Conservation (phyloP, 53 echinoderm and acorn worm genomes). For the Actinopyga echinites region DNA sequence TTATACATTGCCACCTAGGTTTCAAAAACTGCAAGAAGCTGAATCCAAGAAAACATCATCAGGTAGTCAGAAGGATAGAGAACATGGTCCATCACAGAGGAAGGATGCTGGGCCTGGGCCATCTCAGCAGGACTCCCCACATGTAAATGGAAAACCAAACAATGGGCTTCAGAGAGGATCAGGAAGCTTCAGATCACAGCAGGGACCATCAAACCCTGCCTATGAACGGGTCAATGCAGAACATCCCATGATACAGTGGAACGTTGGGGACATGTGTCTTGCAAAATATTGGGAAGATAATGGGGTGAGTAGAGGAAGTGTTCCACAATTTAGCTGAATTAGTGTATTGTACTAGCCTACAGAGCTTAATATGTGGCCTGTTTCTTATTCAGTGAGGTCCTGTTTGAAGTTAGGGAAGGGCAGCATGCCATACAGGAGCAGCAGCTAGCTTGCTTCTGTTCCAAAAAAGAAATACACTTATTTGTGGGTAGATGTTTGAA, state of each 20-base stretch:
- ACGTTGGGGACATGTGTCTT: constrained; percentile 80
- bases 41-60: background rate
- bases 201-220: background rate
- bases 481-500: too few species aligned
- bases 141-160: constrained; percentile 3
- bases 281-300: constrained; percentile 98
- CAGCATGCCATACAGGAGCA: too few species aligned
- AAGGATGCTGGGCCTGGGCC: background rate
- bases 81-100: background rate
- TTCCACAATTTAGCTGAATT: too few species aligned
- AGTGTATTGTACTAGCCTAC: too few species aligned
- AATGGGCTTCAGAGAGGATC: constrained; percentile 34
- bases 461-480: too few species aligned
- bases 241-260: constrained; percentile 54
- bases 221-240: background rate
- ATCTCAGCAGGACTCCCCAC: background rate
- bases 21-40: constrained; percentile 52
- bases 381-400: too few species aligned
- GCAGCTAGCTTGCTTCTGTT: too few species aligned
- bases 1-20: constrained; percentile 60
- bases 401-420: too few species aligned
- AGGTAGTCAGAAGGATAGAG: background rate
- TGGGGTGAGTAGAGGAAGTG: constrained; percentile 64
- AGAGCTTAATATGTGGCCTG: too few species aligned
- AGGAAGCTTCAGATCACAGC: constrained; percentile 41